Base-by-base conservation (phyloP, 2,888 invertebrate species). In the Cephus pygmeus region DNA sequence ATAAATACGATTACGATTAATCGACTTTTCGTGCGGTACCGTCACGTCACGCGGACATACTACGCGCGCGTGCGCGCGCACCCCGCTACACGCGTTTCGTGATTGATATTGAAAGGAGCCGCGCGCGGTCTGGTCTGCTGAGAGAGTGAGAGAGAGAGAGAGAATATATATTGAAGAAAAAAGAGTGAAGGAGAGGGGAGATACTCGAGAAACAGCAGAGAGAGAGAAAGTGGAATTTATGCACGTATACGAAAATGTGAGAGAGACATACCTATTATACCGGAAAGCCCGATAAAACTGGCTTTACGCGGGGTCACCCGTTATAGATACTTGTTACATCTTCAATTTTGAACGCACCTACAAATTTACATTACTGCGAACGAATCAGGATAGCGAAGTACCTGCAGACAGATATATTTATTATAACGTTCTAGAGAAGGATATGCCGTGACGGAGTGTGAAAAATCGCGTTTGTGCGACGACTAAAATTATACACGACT, bases 371-470 rank as follows among this genome's bases (percentile, higher is more conserved):
- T 74, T n/a, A 74, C 36, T n/a, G 35, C 73, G 76, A 73, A 84
- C 84, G 86, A 88, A 87, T 88, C 88, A 90, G 89, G 89, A 88
- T 88, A 88, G 86, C 84, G 79, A 86, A 89, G 89, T 89, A 90
- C 90, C 89, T 90, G 88, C 88, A 88, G 85, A 89, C 86, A 88
- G 83, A 89, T 89, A 89, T 88, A 89, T 89, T 89, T 89, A 88
- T 88, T 84, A 87, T 85, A 78, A 75, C 75, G 74, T 30, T 31
- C 36, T 75, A 75, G 68, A 75, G 33, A 30, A 36, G 75, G 34
- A 71, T 56, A 81, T 75, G 79, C 76, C 83, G 79, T 82, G 81
- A 82, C 69, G 31, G 76, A 82, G 81, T 81, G 85, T 78, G 81
- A 80, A 83, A 77, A 83, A 77, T 80, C 78, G 79, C 83, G 69